Evolutionary conservation across 2,888 invertebrate species (phyloP), one percentile per base, ranked within the genome.

Genomic region (Steinernema carpocapsae): DNA sequence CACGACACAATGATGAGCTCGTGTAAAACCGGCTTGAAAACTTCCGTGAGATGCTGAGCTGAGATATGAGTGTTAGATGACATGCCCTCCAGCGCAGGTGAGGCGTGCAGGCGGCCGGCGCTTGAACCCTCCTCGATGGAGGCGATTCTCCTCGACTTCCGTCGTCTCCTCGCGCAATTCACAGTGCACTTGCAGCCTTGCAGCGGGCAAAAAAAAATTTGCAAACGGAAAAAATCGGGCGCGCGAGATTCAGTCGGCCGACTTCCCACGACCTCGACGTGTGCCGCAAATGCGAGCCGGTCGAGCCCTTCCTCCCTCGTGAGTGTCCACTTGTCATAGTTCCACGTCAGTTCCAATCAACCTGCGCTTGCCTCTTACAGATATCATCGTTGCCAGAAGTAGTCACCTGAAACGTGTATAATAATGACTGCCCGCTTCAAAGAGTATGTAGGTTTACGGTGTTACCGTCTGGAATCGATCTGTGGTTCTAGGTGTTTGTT

Each of bases 21-120:
- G 64, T 64, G 64, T 29, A 64, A 32, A 64, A 64, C 64, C 64
- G 64, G 64, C 64, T 64, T 64, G 64, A 64, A 64, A 64, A 64
- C 64, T 64, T 29, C 64, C 64, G 19, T 64, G 64, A 64, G 64
- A 64, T 64, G 64, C 26, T 29, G 32, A 64, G 64, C 29, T 64
- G 29, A 64, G 64, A 64, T 64, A 64, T 64, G 64, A 64, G 64
- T 26, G 64, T 22, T 32, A 64, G 64, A 64, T 64, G 64, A 64
- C 64, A 64, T 64, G 64, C 64, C 64, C 32, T 29, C 64, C 64
- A 32, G 29, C 64, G 32, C 64, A 64, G 32, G 64, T 64, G 32
- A 64, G 64, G 64, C 64, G 64, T 29, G 14, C 64, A 32, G 32
- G 32, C 64, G 37, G 37, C 37, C 64, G 37, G 37, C 37, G 29